Percentiles rank a stretch among this genome's conserved stretches.
Conservation (phyloP, 2,797 vertebrate species). For the Limosa lapponica region DNA sequence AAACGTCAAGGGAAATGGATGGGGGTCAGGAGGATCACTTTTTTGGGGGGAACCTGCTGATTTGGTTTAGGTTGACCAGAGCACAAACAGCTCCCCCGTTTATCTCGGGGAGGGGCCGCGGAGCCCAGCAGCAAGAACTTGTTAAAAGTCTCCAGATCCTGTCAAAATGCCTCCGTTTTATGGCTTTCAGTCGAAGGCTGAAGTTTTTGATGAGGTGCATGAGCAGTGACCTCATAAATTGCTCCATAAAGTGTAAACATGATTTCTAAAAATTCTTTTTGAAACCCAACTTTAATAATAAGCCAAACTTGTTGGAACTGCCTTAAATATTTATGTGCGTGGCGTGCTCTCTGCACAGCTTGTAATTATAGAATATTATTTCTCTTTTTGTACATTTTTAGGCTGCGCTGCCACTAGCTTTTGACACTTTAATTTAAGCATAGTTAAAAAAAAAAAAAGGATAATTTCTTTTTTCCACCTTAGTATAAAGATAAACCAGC, state of each 20-base stretch:
- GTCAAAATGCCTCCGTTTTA: slow-evolving; percentile 38
- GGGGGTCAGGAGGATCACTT: slow-evolving; percentile 24
- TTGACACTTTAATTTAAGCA: slow-evolving; percentile 39
- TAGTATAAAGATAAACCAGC: slow-evolving; percentile 47
- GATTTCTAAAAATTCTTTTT: slow-evolving; percentile 10
- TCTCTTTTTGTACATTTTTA: slow-evolving; percentile 14
- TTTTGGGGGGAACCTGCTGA: slow-evolving; percentile 26
- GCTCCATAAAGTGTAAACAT: slow-evolving; percentile 17
- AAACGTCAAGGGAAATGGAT: slow-evolving; percentile 55
- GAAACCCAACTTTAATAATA: slow-evolving; percentile 21
- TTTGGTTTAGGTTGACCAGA: slow-evolving; percentile 53
- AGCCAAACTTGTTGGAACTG: not conserved
- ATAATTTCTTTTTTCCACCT: slow-evolving; percentile 52
- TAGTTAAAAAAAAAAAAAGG: slow-evolving; percentile 8
- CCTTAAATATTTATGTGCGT: not conserved
- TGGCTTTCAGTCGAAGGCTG: not conserved
- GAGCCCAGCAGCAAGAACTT: not conserved
- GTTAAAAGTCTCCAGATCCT: slow-evolving; percentile 52
- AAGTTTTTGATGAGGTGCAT: slow-evolving; percentile 22
- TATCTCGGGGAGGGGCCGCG: not conserved
- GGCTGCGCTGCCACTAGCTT: slow-evolving; percentile 2
- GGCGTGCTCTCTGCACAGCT: not conserved
- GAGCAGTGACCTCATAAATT: slow-evolving; percentile 41
- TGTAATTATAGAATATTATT: slow-evolving; percentile 8
- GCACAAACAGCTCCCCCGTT: slow-evolving; percentile 31